These are phyloP conservation scores for Catostomus latipinnis DNA, from an alignment of 2,797 vertebrate genomes.

Conservation along the genomic window DNA sequence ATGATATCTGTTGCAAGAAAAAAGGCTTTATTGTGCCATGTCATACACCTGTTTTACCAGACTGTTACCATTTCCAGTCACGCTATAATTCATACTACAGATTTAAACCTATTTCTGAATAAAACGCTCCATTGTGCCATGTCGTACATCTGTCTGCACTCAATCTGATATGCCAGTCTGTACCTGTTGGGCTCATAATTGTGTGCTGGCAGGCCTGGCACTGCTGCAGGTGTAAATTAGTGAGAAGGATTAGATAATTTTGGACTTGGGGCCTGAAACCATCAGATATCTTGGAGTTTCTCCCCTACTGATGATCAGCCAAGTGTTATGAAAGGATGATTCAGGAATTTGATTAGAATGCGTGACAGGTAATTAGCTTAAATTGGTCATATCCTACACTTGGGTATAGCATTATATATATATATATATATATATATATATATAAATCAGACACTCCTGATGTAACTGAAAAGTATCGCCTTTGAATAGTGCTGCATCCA, in stretches of 20 bases:
- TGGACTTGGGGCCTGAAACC: slow-evolving; percentile 23
- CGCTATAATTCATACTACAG: neutral
- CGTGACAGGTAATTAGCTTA: neutral
- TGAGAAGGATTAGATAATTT: slow-evolving; percentile 5
- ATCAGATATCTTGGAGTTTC: slow-evolving; percentile 31
- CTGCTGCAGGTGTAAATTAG: slow-evolving; percentile 36
- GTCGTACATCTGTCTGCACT: slow-evolving; percentile 1
- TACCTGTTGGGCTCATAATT: slow-evolving; percentile 17
- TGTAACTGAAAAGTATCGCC: too few species aligned
- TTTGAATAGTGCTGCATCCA: too few species aligned
- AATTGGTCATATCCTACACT: neutral
- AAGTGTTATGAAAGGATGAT: slow-evolving; percentile 23
- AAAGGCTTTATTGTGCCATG: too few species aligned
- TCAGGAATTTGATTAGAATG: slow-evolving; percentile 4
- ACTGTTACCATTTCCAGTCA: too few species aligned
- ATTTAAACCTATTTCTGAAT: neutral
- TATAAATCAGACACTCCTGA: too few species aligned
- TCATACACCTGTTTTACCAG: too few species aligned
- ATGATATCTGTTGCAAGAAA: too few species aligned
- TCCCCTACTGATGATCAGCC: slow-evolving; percentile 33
- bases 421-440: neutral
- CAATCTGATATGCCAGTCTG: slow-evolving; percentile 27
- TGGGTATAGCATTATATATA: neutral
- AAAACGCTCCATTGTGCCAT: slow-evolving; percentile 9
- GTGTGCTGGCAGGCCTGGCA: slow-evolving; percentile 38